Conservation (phyloP, 2,888 invertebrate genomes). For the Enchytraeus crypticus region DNA sequence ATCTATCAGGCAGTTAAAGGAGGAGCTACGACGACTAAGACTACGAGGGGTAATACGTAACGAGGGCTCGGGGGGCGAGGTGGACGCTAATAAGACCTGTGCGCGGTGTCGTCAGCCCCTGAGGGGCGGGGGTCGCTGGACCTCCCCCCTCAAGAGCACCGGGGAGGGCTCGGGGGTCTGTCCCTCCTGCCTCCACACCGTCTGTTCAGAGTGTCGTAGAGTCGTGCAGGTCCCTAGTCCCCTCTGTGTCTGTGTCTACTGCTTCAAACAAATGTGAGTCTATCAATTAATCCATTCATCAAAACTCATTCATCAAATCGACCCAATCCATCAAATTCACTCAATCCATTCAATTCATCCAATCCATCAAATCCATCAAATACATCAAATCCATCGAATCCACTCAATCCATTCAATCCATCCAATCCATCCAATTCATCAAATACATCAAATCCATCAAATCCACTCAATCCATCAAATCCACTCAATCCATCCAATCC, state of each 20-base stretch:
- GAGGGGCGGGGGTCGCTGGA: neutral
- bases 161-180: neutral
- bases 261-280: neutral
- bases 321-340: no score
- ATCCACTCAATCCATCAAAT: no score
- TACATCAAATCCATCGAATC: no score
- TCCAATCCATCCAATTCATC: no score
- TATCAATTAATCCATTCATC: neutral
- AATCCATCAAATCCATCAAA: no score
- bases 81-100: neutral
- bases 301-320: neutral
- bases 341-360: no score
- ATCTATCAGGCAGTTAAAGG: neutral
- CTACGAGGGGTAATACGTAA: neutral
- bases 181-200: neutral
- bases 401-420: no score
- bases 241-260: neutral
- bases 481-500: no score
- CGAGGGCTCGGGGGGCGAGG: neutral
- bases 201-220: neutral
- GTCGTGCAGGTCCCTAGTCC: no score
- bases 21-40: neutral
- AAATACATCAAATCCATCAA: no score
- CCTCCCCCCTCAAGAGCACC: no score
- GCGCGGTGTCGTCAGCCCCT: neutral